Base-by-base conservation (phyloP, 2,888 invertebrate species). In the Microlaimidae sp. region DNA sequence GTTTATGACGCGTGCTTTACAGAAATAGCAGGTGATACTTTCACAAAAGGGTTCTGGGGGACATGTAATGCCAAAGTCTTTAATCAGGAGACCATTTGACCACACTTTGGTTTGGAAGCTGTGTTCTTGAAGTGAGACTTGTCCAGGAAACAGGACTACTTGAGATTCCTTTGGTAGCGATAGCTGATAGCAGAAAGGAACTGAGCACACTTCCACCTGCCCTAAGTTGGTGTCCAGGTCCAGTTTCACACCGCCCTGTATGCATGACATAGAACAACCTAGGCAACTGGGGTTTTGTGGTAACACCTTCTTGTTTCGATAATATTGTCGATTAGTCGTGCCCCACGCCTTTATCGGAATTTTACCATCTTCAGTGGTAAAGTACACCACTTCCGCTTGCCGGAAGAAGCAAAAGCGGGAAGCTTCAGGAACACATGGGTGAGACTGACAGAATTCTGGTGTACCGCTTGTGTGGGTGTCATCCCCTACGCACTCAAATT, bases 1-100 rank as follows among this genome's bases (percentile, higher is more conserved):
- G 23, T 53, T 53, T 1, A 26, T 19, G 1, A 41, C 2, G 1
- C 23, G 41, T 21, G 21, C 19, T 29, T 28, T 42, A 32, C 53
- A 53, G 3, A 49, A 19, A 2, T 4, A 4, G 42, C 53, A 53
- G 10, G 29, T 17, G 38, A 53, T 40, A 13, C 10, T 17, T 17
- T 53, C 53, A 25, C 53, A 53, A 19, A 53, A 53, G 2, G 53
- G 17, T 25, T 26, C 40, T 3, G 53, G 25, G 1, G 40, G 40
- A 21, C 53, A 53, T 3, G 3, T 19, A 2, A 17, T 2, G 23
- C 21, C 28, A 3, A 32, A 4, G 5, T 49, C 13, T 19, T 49
- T 5, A 17, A 49, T 25, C 23, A 32, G 10, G 3, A 3, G 2
- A 5, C 49, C 49, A 13, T 38, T 5, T 3, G 3, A 2, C 49